phyloP scores from a whole-genome alignment of 2,113 vertebrate species.

The Pao palembangensis region DNA sequence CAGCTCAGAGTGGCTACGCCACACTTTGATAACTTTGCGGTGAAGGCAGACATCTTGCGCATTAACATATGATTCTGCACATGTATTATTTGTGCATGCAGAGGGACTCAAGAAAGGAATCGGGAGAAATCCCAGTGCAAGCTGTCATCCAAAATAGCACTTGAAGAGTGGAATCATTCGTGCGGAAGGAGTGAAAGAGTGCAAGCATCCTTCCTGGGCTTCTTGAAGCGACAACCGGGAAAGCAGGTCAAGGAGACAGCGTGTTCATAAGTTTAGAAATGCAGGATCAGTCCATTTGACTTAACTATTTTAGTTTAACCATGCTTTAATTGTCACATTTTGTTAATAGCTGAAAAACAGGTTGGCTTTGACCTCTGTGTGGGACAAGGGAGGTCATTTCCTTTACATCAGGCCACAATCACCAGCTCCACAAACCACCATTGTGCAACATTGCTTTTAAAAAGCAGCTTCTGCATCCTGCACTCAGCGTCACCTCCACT shows the following conservation, averaged over 20 bases:
- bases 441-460: conserved; percentile 53
- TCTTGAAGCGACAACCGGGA: conserved; percentile 11
- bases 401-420: conserved; percentile 4
- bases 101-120: conserved; percentile 47
- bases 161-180: conserved; percentile 56
- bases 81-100: conserved; percentile 66
- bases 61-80: conserved; percentile 68
- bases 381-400: conserved; percentile 23
- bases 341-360: too few species aligned
- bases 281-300: background rate
- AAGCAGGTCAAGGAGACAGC: conserved; percentile 47
- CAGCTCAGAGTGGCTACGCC: conserved; percentile 46
- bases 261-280: conserved; percentile 28
- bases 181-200: conserved; percentile 53
- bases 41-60: conserved; percentile 67
- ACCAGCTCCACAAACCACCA: conserved; percentile 41
- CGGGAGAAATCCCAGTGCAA: conserved; percentile 50
- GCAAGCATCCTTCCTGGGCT: conserved; percentile 29
- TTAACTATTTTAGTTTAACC: too few species aligned
- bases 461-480: conserved; percentile 45
- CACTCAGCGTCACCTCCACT: conserved; percentile 39
- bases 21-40: conserved; percentile 65
- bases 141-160: conserved; percentile 54
- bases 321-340: too few species aligned
- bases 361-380: too few species aligned